These are phyloP conservation scores for Pantherophis vulpinus DNA, from an alignment of 2,797 vertebrate genomes.

Conservation along the genomic window DNA sequence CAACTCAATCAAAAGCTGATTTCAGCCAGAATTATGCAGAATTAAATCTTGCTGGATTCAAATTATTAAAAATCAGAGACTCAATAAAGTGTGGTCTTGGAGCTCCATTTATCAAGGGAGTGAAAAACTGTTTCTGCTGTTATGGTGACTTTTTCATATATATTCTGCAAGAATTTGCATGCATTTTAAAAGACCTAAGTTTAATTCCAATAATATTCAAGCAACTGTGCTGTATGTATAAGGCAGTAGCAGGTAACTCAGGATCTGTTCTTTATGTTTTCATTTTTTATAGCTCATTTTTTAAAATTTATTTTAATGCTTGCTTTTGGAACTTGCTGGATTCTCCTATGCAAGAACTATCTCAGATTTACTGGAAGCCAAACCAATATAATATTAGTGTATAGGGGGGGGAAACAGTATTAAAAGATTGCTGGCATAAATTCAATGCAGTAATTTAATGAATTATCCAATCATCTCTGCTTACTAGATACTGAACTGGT, in stretches of 20 bases:
- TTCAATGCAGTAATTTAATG: slow-evolving; percentile 34
- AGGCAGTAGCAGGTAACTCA: slow-evolving; percentile 57
- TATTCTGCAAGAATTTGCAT: slow-evolving; percentile 80
- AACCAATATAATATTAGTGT: slow-evolving; percentile 27
- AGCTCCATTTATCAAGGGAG: slow-evolving; percentile 81
- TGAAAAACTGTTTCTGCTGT: slow-evolving; percentile 66
- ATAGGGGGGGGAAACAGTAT: slow-evolving; percentile 25
- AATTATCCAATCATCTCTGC: neutral
- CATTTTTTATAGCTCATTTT: slow-evolving; percentile 61
- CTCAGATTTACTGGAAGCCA: slow-evolving; percentile 40
- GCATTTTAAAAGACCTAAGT: slow-evolving; percentile 77
- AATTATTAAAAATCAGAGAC: slow-evolving; percentile 86
- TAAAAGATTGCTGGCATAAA: slow-evolving; percentile 36
- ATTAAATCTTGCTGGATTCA: slow-evolving; percentile 86
- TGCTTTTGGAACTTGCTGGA: slow-evolving; percentile 55
- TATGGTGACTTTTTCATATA: slow-evolving; percentile 78
- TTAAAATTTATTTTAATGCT: slow-evolving; percentile 57
- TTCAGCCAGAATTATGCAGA: slow-evolving; percentile 87
- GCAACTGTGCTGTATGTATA: slow-evolving; percentile 70
- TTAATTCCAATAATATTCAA: slow-evolving; percentile 77
- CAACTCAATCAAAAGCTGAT: slow-evolving; percentile 87
- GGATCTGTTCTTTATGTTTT: slow-evolving; percentile 61
- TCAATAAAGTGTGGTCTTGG: slow-evolving; percentile 83
- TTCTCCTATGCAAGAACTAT: slow-evolving; percentile 48
- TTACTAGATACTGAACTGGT: neutral